Conservation (phyloP, 2,888 invertebrate genomes). For the Sminthurides aquaticus region DNA sequence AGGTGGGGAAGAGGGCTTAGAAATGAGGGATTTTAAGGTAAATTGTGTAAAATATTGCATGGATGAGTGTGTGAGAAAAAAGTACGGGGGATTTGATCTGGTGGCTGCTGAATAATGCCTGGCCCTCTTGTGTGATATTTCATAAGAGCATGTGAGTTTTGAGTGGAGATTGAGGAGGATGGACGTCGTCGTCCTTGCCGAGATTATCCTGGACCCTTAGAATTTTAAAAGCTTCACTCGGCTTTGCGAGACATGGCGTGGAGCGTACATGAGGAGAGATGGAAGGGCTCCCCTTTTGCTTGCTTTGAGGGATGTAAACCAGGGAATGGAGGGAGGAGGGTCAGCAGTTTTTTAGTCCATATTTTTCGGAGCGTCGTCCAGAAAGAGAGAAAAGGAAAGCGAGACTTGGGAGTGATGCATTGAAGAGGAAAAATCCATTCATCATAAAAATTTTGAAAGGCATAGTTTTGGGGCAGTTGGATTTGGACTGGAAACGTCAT, state of each 20-base stretch:
- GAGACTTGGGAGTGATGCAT: slow-evolving; percentile 15
- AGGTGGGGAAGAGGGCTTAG: background rate
- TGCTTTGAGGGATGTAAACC: slow-evolving; percentile 18
- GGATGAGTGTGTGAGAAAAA: background rate
- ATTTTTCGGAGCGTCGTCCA: background rate
- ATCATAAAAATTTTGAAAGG: slow-evolving; percentile 33
- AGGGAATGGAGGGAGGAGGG: slow-evolving; percentile 26
- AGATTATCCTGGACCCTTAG: slow-evolving; percentile 18
- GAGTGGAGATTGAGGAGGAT: slow-evolving; percentile 10
- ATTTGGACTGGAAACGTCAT: background rate
- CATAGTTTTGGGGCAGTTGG: slow-evolving; percentile 3
- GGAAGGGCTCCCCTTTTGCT: slow-evolving; percentile 25
- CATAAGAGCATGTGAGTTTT: background rate
- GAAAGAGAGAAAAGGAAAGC: slow-evolving; percentile 1
- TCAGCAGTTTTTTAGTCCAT: slow-evolving; percentile 27
- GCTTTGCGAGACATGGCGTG: background rate
- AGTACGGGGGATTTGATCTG: background rate
- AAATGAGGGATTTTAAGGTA: background rate
- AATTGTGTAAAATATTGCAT: background rate
- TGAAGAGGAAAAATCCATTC: slow-evolving; percentile 28
- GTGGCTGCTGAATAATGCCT: background rate
- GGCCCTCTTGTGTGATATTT: slow-evolving; percentile 10
- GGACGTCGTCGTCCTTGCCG: slow-evolving; percentile 17
- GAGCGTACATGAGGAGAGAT: slow-evolving; percentile 5
- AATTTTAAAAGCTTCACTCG: background rate